Percentiles rank a stretch among this genome's conserved stretches.
phyloP scores from a whole-genome alignment of 2,888 invertebrate genomes.

The Pachycephus smyrnensis region DNA sequence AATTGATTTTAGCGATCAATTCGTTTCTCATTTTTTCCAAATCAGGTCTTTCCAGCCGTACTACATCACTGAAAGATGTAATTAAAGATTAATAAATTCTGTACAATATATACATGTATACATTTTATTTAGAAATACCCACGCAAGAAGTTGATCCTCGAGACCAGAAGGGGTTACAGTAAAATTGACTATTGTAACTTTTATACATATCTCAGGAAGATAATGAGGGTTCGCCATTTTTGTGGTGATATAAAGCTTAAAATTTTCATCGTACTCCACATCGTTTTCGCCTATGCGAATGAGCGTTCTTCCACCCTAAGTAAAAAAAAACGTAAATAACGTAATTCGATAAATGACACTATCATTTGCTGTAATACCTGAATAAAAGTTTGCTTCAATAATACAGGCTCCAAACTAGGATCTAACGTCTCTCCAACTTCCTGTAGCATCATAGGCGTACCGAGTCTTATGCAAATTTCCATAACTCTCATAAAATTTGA shows the following conservation, averaged over 20 bases:
- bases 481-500: constrained; percentile 79
- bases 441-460: constrained; percentile 87
- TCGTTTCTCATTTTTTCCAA: constrained; percentile 86
- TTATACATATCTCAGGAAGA: constrained; percentile 91
- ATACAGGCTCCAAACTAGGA: constrained; percentile 85
- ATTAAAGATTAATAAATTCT: constrained; percentile 12
- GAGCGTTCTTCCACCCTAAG: constrained; percentile 80
- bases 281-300: constrained; percentile 88
- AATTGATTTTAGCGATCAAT: constrained; percentile 85
- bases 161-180: constrained; percentile 90
- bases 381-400: constrained; percentile 83
- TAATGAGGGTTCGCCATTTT: constrained; percentile 95
- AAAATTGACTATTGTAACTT: constrained; percentile 93
- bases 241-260: constrained; percentile 90
- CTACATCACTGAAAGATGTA: constrained; percentile 76
- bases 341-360: constrained; percentile 6
- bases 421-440: constrained; percentile 90
- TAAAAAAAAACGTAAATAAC: constrained; percentile 16
- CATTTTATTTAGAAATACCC: constrained; percentile 64
- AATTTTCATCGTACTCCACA: constrained; percentile 89
- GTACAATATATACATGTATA: background rate
- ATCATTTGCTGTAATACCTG: constrained; percentile 68
- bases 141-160: constrained; percentile 92
- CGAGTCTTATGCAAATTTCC: constrained; percentile 86
- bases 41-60: constrained; percentile 90